Evolutionary conservation across 2,888 invertebrate genomes (phyloP).

Genomic region (Tridacna crocea): DNA sequence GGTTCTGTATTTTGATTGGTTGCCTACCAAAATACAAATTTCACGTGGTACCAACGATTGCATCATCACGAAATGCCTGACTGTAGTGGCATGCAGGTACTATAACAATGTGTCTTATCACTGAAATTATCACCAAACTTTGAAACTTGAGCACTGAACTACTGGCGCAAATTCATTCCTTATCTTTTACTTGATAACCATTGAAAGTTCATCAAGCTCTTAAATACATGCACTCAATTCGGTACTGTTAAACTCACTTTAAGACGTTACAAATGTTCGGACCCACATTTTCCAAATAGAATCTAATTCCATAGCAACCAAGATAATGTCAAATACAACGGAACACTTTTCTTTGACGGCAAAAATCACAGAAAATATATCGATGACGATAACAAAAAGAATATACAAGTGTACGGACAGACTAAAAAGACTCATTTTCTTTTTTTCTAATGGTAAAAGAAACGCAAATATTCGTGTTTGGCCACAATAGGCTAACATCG

Average conservation of each 20-base stretch:
- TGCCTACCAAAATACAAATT: slow-evolving; percentile 44
- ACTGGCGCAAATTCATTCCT: not conserved
- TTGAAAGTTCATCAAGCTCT: not conserved
- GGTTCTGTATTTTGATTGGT: slow-evolving; percentile 45
- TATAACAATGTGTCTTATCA: not conserved
- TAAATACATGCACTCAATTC: not conserved
- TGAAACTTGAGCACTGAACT: not conserved
- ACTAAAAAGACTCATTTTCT: too few relatives aligned
- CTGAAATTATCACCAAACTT: not conserved
- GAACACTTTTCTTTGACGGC: not conserved
- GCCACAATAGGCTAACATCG: too few relatives aligned
- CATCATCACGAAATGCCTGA: slow-evolving; percentile 42
- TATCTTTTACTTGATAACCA: not conserved
- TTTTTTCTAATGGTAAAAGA: too few relatives aligned
- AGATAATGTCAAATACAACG: not conserved
- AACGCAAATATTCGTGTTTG: too few relatives aligned
- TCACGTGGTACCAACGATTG: slow-evolving; percentile 54
- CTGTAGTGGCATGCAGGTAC: not conserved
- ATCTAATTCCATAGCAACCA: not conserved
- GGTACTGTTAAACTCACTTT: not conserved
- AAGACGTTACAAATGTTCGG: not conserved
- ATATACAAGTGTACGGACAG: too few relatives aligned
- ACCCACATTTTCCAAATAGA: not conserved
- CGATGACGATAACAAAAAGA: not conserved
- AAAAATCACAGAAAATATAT: not conserved